These are phyloP conservation scores for Drosophila tanythrix DNA, from an alignment of 2,888 invertebrate genomes.

Conservation along the genomic window DNA sequence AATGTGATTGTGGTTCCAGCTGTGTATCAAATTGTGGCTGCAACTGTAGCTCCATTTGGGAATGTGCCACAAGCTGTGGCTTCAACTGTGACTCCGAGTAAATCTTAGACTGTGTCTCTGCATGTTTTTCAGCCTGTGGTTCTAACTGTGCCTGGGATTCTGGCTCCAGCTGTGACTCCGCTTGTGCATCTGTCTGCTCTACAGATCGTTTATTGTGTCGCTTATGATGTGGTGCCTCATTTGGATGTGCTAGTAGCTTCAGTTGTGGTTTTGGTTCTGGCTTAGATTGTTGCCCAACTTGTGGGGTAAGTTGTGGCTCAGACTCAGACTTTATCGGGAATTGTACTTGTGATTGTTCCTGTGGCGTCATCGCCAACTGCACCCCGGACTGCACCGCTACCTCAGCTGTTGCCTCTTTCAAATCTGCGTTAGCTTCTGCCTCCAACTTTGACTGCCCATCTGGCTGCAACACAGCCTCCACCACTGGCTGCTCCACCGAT, in stretches of 20 bases:
- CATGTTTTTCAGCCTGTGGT: not conserved
- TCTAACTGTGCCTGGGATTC: not conserved
- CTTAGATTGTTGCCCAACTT: not conserved
- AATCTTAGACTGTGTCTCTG: not conserved
- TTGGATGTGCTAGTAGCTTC: not conserved
- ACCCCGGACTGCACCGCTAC: not conserved
- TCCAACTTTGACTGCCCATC: not conserved
- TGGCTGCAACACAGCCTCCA: not conserved
- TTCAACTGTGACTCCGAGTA: not conserved
- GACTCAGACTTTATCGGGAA: not conserved
- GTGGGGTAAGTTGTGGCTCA: not conserved
- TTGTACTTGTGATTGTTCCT: not conserved
- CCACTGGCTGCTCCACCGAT: slow-evolving; percentile 13
- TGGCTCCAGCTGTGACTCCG: not conserved
- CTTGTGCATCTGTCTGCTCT: not conserved
- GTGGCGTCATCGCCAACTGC: not conserved
- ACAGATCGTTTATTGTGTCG: not conserved
- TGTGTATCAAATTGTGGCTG: not conserved
- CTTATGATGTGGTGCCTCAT: not conserved
- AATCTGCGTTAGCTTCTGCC: not conserved
- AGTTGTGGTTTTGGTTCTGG: not conserved
- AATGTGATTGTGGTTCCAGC: not conserved
- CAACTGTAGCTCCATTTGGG: not conserved
- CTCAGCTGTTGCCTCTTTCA: not conserved
- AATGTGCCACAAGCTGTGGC: not conserved